phyloP scores from a whole-genome alignment of 2,113 vertebrate species.

The Craseonycteris thonglongyai region DNA sequence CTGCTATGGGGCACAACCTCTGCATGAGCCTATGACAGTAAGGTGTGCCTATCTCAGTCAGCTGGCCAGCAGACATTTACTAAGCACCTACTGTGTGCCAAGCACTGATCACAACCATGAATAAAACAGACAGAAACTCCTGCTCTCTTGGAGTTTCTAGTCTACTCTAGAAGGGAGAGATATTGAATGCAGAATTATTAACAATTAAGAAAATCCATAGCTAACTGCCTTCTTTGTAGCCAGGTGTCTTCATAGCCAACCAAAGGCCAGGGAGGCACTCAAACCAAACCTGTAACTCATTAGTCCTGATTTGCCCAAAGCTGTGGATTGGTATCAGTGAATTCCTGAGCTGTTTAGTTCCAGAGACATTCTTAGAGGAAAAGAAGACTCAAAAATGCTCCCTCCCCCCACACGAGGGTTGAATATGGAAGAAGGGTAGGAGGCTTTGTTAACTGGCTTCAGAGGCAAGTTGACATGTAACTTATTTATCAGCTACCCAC shows the following conservation, averaged over 20 bases:
- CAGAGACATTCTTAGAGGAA: background rate
- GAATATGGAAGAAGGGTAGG: background rate
- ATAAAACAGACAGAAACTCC: background rate
- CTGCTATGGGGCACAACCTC: background rate
- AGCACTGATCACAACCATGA: background rate
- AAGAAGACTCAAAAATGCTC: background rate
- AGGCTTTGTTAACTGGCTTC: background rate
- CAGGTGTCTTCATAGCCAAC: background rate
- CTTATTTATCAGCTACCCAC: background rate
- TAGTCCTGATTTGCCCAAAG: background rate
- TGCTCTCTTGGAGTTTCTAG: background rate
- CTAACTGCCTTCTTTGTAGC: background rate
- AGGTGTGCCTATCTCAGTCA: background rate
- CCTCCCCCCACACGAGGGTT: background rate
- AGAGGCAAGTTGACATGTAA: background rate
- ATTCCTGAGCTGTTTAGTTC: background rate
- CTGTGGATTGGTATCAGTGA: background rate
- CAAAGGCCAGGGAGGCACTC: background rate
- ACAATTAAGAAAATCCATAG: background rate
- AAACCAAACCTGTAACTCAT: background rate
- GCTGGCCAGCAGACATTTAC: background rate
- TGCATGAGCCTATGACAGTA: background rate
- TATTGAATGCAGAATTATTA: background rate
- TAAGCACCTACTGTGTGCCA: background rate
- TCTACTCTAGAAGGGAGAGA: background rate